Conservation (phyloP, 2,113 vertebrate genomes). For the mouse (Mus musculus) region DNA sequence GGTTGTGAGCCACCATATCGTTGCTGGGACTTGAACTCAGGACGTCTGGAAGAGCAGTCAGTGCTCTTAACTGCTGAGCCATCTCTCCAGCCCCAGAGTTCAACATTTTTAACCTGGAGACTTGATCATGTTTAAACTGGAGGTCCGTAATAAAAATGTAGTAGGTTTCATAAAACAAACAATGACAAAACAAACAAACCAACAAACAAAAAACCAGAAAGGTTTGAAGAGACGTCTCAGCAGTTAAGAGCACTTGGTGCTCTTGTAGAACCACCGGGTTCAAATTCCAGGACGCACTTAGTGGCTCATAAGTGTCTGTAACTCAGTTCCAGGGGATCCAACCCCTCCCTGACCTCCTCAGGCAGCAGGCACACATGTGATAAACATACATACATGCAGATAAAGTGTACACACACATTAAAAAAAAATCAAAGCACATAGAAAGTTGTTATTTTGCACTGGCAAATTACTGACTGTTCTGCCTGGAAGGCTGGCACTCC, state of each 20-base stretch:
- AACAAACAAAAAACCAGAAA: not conserved
- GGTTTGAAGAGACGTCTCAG: not conserved
- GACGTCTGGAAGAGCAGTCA: no score
- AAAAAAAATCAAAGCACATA: not conserved
- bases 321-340: not conserved
- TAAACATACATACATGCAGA: not conserved
- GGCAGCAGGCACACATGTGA: not conserved
- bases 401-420: not conserved
- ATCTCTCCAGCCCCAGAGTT: not conserved
- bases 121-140: not conserved
- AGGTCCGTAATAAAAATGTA: not conserved
- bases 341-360: not conserved
- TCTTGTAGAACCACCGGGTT: not conserved
- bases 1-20: no score
- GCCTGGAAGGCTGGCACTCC: not conserved
- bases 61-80: no score
- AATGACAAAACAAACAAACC: no score
- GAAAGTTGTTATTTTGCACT: not conserved
- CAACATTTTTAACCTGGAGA: not conserved
- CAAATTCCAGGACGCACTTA: not conserved
- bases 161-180: not conserved
- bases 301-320: not conserved
- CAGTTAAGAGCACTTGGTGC: not conserved
- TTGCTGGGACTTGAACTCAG: no score
- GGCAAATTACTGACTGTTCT: not conserved